phyloP scores from a whole-genome alignment of 2,888 invertebrate genomes.

The Drosophila prolongata region DNA sequence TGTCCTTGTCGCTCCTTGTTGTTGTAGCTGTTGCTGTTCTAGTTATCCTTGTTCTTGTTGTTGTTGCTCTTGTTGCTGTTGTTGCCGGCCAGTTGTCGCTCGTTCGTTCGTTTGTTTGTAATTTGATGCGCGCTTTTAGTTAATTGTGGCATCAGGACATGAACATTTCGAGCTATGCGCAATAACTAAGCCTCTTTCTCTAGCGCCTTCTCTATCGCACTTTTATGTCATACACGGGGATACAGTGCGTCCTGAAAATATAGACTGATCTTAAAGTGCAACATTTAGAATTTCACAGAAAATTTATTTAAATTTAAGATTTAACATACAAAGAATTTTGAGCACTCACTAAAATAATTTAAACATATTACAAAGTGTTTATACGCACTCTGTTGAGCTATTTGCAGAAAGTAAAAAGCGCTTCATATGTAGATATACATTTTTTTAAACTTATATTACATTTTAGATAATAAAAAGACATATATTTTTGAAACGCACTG shows the following conservation, averaged over 20 bases:
- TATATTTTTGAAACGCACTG: conserved; percentile 39
- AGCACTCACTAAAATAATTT: neutral
- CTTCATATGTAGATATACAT: too few relatives aligned
- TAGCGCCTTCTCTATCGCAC: conserved; percentile 17
- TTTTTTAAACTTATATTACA: too few relatives aligned
- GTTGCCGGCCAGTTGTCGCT: conserved; percentile 22
- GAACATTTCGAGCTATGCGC: conserved; percentile 62
- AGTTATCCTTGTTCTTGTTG: conserved; percentile 35
- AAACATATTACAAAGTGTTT: too few relatives aligned
- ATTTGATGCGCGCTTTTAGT: conserved; percentile 80
- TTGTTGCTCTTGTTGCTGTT: conserved; percentile 25
- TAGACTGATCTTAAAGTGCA: too few relatives aligned
- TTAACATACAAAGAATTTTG: neutral
- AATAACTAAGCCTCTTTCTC: conserved; percentile 65
- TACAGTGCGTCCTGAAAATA: conserved; percentile 6
- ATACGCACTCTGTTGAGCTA: too few relatives aligned
- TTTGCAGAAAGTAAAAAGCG: too few relatives aligned
- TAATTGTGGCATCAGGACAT: conserved; percentile 79
- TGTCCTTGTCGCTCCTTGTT: conserved; percentile 65
- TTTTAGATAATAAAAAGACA: too few relatives aligned
- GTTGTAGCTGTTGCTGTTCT: conserved; percentile 7
- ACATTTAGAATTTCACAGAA: too few relatives aligned
- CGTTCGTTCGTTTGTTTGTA: conserved; percentile 62
- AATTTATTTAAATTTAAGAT: too few relatives aligned
- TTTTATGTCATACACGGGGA: conserved; percentile 16